Evolutionary conservation across 2,888 invertebrate species (phyloP).

Genomic region (Nasonia oneida): DNA sequence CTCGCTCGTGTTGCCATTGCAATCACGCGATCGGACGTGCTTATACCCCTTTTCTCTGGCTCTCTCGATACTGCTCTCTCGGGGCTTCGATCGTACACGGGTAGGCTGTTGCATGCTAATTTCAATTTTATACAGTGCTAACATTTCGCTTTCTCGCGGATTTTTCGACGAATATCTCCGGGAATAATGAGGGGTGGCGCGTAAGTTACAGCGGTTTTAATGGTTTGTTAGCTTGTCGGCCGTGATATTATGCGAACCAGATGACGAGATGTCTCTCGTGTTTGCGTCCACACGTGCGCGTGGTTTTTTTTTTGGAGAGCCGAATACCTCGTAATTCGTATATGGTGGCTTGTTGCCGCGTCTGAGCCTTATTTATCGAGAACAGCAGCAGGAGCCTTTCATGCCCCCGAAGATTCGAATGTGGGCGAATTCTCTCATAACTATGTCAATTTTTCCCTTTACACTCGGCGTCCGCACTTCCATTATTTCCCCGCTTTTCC

Average conservation of each 20-base stretch:
- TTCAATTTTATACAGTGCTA: background rate
- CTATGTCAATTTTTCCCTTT: slow-evolving; percentile 44
- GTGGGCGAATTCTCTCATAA: slow-evolving; percentile 41
- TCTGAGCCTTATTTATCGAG: slow-evolving; percentile 44
- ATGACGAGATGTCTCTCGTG: slow-evolving; percentile 29
- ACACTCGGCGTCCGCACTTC: background rate
- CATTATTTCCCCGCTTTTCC: slow-evolving; percentile 9
- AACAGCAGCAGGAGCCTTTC: slow-evolving; percentile 48
- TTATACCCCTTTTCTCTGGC: background rate
- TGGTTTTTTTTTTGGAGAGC: slow-evolving; percentile 12
- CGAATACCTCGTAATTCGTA: slow-evolving; percentile 51
- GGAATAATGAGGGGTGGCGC: slow-evolving; percentile 19
- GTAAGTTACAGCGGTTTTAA: slow-evolving; percentile 27
- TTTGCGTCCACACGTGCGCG: slow-evolving; percentile 48
- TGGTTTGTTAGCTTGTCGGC: slow-evolving; percentile 23
- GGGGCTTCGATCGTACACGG: background rate
- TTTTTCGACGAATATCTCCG: background rate
- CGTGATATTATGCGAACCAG: slow-evolving; percentile 45
- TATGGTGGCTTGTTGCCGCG: background rate
- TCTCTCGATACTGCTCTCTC: background rate
- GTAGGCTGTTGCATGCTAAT: background rate
- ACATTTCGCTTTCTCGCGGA: background rate
- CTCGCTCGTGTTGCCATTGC: slow-evolving; percentile 65
- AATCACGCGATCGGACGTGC: slow-evolving; percentile 64
- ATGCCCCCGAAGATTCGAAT: background rate